Evolutionary conservation across 2,888 invertebrate genomes (phyloP).

Genomic region (Drosophila monieri): DNA sequence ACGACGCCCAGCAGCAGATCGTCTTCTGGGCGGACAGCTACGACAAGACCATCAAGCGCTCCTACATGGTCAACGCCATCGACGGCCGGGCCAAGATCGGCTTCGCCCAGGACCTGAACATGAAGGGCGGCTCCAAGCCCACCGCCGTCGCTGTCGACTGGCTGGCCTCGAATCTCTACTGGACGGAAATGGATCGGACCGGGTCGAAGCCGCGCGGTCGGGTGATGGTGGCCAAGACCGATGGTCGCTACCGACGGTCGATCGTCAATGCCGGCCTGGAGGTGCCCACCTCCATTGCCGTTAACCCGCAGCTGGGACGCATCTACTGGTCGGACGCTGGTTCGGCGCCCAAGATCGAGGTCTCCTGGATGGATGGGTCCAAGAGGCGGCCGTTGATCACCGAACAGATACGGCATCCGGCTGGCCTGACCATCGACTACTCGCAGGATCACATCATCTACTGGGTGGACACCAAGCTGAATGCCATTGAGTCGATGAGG

Average conservation of each 20-base stretch:
- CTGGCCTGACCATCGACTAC: constrained; percentile 95
- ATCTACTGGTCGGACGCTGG: constrained; percentile 98
- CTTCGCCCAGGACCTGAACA: constrained; percentile 93
- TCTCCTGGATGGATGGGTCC: constrained; percentile 98
- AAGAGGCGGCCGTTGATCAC: constrained; percentile 92
- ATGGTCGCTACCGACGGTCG: constrained; percentile 94
- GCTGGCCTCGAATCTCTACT: constrained; percentile 96
- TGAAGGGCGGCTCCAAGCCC: constrained; percentile 93
- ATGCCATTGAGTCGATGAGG: constrained; percentile 93
- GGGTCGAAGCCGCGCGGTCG: constrained; percentile 90
- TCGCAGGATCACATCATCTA: constrained; percentile 95
- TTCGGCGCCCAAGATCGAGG: constrained; percentile 95
- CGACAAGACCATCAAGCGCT: constrained; percentile 94
- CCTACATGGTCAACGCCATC: constrained; percentile 92
- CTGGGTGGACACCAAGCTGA: constrained; percentile 97
- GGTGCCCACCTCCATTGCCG: constrained; percentile 93
- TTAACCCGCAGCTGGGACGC: constrained; percentile 93
- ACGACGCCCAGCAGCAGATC: constrained; percentile 92
- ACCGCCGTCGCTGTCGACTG: constrained; percentile 97
- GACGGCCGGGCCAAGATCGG: constrained; percentile 92
- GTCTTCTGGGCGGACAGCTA: constrained; percentile 98
- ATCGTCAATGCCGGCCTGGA: constrained; percentile 92
- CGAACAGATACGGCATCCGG: constrained; percentile 93
- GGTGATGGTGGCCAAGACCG: constrained; percentile 94
- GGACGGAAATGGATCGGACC: constrained; percentile 93